Evolutionary conservation across 2,888 invertebrate species (phyloP), one percentile per base, ranked within the genome.

Genomic region (Drosophila acutilabella): DNA sequence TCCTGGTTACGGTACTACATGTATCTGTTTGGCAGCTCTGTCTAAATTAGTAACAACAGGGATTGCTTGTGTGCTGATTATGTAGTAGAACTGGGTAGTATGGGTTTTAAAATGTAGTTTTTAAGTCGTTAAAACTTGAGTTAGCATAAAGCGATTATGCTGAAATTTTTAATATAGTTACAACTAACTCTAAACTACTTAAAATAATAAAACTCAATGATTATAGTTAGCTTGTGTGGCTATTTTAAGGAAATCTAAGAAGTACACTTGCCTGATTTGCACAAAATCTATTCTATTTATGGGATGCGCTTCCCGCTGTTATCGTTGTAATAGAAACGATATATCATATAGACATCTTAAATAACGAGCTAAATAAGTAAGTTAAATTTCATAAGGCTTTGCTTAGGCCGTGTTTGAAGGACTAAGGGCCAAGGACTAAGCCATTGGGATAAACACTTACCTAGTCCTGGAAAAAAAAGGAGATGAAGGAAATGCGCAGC

Each of bases 391-490:
- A 58, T 40, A 51, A 23, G 51, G 64, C 18, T 59, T 57, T 44
- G 20, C 20, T 51, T 30, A 33, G 51, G 23, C 26, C 1, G 10
- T 5, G 20, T 8, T 36, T 40, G 38, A 59, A 59, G 50, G 33
- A 26, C 48, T 30, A 33, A 44, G 54, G 33, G 42, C 54, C 54
- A 44, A 41, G n/a, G 54, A 20, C 66, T 62, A 67, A 67, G 62
- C 56, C 64, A 56, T 64, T 40, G 47, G 56, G 62, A 56, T 62
- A 62, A 62, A 62, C 62, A 62, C 62, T 62, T 62, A 56, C 40
- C 62, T 56, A 36, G 48, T 33, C 33, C 20, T 36, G 18, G 18
- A 54, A 10, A 18, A 20, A 44, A 33, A 18, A 18, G 11, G 30
- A 30, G 30, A 30, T 30, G 30, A 30, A 7, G 30, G 30, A 30